Evolutionary conservation across 2,797 vertebrate genomes (phyloP).

Genomic region (Danionella dracula): DNA sequence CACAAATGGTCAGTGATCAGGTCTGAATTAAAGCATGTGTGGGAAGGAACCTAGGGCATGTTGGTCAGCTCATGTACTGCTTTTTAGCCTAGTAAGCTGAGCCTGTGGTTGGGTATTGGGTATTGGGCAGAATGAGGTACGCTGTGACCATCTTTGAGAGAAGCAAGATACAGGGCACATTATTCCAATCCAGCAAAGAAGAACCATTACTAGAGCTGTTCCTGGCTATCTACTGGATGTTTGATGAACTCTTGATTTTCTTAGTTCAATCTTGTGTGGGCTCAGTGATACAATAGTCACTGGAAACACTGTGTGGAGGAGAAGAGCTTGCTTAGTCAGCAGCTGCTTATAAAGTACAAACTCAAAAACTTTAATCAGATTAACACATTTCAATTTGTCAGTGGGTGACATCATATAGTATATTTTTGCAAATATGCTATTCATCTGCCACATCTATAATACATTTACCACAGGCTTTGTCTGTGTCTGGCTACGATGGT

Average conservation of each 20-base stretch:
- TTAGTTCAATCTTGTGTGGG: slow-evolving; percentile 35
- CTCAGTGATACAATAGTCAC: slow-evolving; percentile 52
- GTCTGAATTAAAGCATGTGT: slow-evolving; percentile 44
- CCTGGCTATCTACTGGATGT: slow-evolving; percentile 72
- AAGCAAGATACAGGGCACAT: slow-evolving; percentile 35
- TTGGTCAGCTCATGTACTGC: slow-evolving; percentile 37
- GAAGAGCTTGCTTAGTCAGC: slow-evolving; percentile 36
- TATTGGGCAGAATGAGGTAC: slow-evolving; percentile 28
- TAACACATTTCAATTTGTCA: slow-evolving; percentile 31
- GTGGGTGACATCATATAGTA: slow-evolving; percentile 24
- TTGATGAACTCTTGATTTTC: slow-evolving; percentile 63
- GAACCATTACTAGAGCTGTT: slow-evolving; percentile 44
- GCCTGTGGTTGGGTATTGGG: slow-evolving; percentile 45
- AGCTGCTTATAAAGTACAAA: slow-evolving; percentile 26
- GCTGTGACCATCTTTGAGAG: slow-evolving; percentile 27
- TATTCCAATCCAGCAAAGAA: slow-evolving; percentile 32
- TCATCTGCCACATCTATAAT: no score
- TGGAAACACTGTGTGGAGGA: slow-evolving; percentile 50
- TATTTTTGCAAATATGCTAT: no score
- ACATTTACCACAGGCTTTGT: no score
- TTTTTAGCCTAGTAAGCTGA: slow-evolving; percentile 41
- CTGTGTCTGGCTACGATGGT: no score
- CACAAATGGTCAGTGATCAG: slow-evolving; percentile 34
- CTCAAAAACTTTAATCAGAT: slow-evolving; percentile 27
- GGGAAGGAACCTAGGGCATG: slow-evolving; percentile 38